These are phyloP conservation scores for Umimayanthus kanabou DNA, from an alignment of 92 coral and sea anemone genomes.

Conservation along the genomic window DNA sequence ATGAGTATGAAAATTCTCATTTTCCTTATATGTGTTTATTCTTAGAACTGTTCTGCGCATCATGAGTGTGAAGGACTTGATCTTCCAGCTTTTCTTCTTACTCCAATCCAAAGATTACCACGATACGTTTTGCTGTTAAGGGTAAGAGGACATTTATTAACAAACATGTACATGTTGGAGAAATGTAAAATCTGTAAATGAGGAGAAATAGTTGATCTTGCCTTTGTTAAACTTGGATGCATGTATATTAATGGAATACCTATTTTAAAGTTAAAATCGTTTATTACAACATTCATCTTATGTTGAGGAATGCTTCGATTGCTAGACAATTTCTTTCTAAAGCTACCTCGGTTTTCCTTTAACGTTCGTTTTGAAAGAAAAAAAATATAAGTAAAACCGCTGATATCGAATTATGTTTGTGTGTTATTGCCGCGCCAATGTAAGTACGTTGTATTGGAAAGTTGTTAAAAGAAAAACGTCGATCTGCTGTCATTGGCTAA, in stretches of 20 bases:
- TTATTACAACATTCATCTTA: not conserved
- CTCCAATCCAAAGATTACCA: constrained; percentile 97
- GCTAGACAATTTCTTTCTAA: too few species aligned
- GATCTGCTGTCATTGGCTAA: too few species aligned
- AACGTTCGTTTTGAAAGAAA: too few species aligned
- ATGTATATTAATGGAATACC: too few species aligned
- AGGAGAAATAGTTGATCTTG: not conserved
- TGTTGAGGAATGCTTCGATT: not conserved
- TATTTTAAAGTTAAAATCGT: too few species aligned
- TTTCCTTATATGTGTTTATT: not conserved
- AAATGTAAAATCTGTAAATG: not conserved
- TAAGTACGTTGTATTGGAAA: too few species aligned
- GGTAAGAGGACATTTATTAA: constrained; percentile 47
- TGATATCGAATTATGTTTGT: too few species aligned
- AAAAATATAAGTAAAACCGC: too few species aligned
- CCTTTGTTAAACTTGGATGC: too few species aligned
- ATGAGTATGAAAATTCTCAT: not conserved
- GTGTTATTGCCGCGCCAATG: too few species aligned
- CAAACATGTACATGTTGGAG: not conserved
- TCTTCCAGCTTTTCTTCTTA: constrained; percentile 87
- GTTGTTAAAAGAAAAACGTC: too few species aligned
- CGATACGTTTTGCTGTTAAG: constrained; percentile 92
- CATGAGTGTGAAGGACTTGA: constrained; percentile 90
- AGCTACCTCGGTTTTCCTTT: too few species aligned
- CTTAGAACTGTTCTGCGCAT: constrained; percentile 77